Base-by-base conservation (phyloP, 1,140 invertebrate genomes). In the Camponotus vicinus region DNA sequence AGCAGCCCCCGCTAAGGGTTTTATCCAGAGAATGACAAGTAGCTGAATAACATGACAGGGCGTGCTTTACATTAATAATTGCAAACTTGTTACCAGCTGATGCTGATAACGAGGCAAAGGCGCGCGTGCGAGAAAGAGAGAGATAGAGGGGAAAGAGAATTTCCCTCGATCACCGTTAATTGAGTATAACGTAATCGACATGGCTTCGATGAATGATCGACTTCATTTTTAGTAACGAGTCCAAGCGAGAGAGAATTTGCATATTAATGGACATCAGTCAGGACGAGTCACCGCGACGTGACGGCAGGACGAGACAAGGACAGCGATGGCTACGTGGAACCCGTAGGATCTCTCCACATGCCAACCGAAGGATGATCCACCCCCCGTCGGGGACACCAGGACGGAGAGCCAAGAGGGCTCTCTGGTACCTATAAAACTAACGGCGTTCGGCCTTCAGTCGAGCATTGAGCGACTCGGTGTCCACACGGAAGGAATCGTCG, bases 241-340 rank as follows among this genome's bases (percentile, higher is more conserved):
- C 40, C 40, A 37, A 34, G 79, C 71, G 67, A 52, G 67, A 73
- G 69, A 52, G 52, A 49, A 94, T 93, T 93, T 91, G 78, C 92
- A 93, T 93, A 93, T 92, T 93, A 93, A 93, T 93, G 80, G 89
- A 89, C 79, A 86, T 89, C 90, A 89, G 84, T 92, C 89, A 84
- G 79, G 76, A 77, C 67, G 86, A 90, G 82, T 75, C 63, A 40
- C 78, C 52, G 77, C 88, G 71, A 77, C 49, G 45, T 70, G 64
- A 64, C 64, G 27, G 45, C 64, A 66, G 73, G 85, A 86, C 49
- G 77, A 86, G 91, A 91, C 77, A 88, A 67, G 86, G 86, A 64
- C 61, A 32, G 37, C 77, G 76, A 49, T 67, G 86, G 52, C 66
- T 67, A 76, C 52, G 79, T 82, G 67, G 69, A 49, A 63, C 52